Percentiles rank a stretch among this genome's conserved stretches.
These are phyloP conservation scores for Polydrusus pterygomalis DNA, from an alignment of 2,888 invertebrate species.

Conservation along the genomic window DNA sequence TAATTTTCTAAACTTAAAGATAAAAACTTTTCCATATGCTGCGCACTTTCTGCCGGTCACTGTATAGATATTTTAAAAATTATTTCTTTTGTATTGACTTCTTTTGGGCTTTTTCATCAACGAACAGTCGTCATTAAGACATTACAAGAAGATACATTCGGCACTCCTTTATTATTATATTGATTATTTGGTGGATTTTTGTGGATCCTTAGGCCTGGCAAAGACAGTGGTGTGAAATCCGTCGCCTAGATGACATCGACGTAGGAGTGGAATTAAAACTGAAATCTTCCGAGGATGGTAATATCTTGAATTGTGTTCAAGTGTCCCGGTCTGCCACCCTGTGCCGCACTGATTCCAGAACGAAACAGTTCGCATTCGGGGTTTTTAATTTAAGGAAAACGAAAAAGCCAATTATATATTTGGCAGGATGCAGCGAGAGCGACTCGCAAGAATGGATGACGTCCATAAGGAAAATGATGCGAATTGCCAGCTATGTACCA, in stretches of 20 bases:
- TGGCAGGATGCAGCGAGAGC: conserved; percentile 79
- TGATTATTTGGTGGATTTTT: too few species aligned
- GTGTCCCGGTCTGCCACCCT: conserved; percentile 77
- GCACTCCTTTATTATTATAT: too few species aligned
- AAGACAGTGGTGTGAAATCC: conserved; percentile 79
- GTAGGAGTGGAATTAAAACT: conserved; percentile 76
- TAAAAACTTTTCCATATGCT: too few species aligned
- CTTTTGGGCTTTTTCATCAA: too few species aligned
- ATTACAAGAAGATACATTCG: too few species aligned
- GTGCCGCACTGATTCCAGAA: conserved; percentile 79
- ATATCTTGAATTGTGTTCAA: conserved; percentile 71
- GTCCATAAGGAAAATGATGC: conserved; percentile 75
- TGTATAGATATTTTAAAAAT: too few species aligned
- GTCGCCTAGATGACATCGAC: conserved; percentile 74
- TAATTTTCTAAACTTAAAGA: too few species aligned
- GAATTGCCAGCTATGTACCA: conserved; percentile 69
- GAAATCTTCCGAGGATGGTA: conserved; percentile 72
- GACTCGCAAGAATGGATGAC: conserved; percentile 83
- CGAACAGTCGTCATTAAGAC: too few species aligned
- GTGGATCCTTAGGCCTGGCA: conserved; percentile 76
- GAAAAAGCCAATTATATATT: conserved; percentile 78
- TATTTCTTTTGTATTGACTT: too few species aligned
- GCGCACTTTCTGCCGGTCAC: too few species aligned
- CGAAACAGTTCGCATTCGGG: conserved; percentile 82
- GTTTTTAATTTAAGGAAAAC: conserved; percentile 76